Evolutionary conservation across 1,140 invertebrate genomes (phyloP), one percentile per base, ranked within the genome.

Genomic region (Hydropsyche tenuis): DNA sequence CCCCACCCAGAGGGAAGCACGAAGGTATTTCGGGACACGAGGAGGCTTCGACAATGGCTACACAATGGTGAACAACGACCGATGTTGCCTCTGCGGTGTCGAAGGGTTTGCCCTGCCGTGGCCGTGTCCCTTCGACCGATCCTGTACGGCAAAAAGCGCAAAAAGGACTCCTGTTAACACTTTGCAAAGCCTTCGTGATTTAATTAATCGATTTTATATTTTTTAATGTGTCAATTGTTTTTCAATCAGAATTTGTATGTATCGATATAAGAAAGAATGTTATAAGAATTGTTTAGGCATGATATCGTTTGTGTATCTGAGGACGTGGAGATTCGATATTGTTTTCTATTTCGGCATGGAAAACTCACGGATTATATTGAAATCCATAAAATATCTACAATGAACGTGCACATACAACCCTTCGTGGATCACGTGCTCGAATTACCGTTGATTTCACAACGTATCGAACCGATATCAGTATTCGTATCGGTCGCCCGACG

Each of bases 391-490:
- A 48, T 14, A 48, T 18, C 20, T 53, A 1, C 20, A 53, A 53
- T 9, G 16, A 7, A 20, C 14, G 16, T 6, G 7, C 48, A 18
- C 14, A 53, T 5, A 18, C 9, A n/a, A 9, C 45, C 12, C 16
- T 48, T 16, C 45, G 2, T 3, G 3, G 45, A 12, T 20, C 48
- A 53, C 23, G 56, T 23, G 7, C 56, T 22, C 56, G 56, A 60
- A 60, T 60, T 60, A 60, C 56, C 56, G 23, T 60, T 60, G 56
- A 60, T 60, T 60, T 60, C 56, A 23, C 56, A 27, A 27, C 25
- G 30, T 60, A 60, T 60, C 56, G 56, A 37, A 37, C 18, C 56
- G 23, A 60, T 37, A 37, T 60, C 56, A 60, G 56, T 60, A 60
- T 60, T 60, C 56, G 23, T 45, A 37, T 56, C 51, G 48, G 68